phyloP scores from a whole-genome alignment of 30 jellyfish, hydroid and myxozoan species.

The Cassiopea xamachana region DNA sequence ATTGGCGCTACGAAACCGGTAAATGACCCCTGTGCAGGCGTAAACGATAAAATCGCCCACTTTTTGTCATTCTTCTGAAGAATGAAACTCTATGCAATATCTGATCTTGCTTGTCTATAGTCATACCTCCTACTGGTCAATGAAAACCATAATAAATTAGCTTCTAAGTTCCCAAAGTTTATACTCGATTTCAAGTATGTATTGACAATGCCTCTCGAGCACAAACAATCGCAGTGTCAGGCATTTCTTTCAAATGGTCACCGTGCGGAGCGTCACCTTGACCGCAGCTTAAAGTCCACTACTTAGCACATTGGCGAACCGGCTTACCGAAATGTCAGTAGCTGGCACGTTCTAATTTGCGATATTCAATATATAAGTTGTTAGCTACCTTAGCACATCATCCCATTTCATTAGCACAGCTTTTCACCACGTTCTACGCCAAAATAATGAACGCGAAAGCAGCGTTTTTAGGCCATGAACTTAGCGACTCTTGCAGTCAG shows the following conservation, averaged over 20 bases:
- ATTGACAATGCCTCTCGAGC: slow-evolving; percentile 27
- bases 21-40: no score
- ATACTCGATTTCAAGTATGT: slow-evolving; percentile 29
- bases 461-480: no score
- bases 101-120: neutral
- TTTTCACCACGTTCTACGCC: neutral
- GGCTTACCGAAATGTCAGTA: slow-evolving; percentile 1
- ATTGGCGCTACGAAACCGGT: no score
- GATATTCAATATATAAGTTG: neutral
- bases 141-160: slow-evolving; percentile 14
- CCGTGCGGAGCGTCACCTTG: neutral
- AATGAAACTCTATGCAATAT: neutral
- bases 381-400: slow-evolving; percentile 18
- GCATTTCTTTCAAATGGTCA: neutral
- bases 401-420: neutral
- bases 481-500: no score
- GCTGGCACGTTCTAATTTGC: slow-evolving; percentile 28
- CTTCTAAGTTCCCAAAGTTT: slow-evolving; percentile 12
- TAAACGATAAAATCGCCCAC: slow-evolving; percentile 50
- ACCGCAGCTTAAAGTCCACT: neutral
- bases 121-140: slow-evolving; percentile 53
- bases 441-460: neutral
- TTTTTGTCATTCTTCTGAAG: slow-evolving; percentile 4
- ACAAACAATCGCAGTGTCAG: slow-evolving; percentile 18
- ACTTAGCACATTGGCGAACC: slow-evolving; percentile 32